Percentiles rank a stretch among this genome's conserved stretches.
These are phyloP conservation scores for Prunella fulvescens DNA, from an alignment of 2,113 vertebrate genomes.

Conservation along the genomic window DNA sequence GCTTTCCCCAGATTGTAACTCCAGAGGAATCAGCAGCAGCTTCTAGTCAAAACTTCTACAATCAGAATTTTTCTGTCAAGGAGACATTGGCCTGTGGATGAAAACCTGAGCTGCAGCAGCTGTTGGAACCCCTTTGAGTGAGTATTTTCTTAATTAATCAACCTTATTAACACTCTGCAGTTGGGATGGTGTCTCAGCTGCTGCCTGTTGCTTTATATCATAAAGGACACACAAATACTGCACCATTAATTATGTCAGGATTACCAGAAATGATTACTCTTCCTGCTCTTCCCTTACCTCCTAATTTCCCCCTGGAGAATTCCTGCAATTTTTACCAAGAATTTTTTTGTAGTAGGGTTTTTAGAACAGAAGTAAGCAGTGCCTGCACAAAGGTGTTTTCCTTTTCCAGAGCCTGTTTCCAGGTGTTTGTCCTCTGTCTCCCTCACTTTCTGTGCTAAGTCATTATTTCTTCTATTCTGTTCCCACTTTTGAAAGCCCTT, in stretches of 20 bases:
- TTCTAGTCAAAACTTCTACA: neutral
- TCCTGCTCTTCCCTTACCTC: neutral
- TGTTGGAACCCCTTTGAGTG: neutral
- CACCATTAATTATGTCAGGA: too few species aligned
- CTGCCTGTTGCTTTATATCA: neutral
- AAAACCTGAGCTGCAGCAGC: neutral
- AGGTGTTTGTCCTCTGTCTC: too few species aligned
- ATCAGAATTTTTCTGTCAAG: neutral
- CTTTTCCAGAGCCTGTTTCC: neutral
- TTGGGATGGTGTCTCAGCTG: neutral
- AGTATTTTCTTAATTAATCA: neutral
- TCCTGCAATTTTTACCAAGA: neutral
- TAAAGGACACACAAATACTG: neutral
- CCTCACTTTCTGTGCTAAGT: neutral
- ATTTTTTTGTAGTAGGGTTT: neutral
- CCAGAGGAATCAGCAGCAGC: neutral
- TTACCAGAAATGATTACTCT: neutral
- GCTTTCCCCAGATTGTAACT: neutral
- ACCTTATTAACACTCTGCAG: neutral
- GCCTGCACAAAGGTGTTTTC: neutral
- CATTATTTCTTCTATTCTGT: rapidly evolving
- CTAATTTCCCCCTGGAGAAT: neutral
- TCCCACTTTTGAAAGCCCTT: neutral
- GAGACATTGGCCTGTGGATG: rapidly evolving
- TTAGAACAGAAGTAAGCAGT: neutral